Conservation (phyloP, 2,113 vertebrate species). For the Ageneiosus marmoratus region DNA sequence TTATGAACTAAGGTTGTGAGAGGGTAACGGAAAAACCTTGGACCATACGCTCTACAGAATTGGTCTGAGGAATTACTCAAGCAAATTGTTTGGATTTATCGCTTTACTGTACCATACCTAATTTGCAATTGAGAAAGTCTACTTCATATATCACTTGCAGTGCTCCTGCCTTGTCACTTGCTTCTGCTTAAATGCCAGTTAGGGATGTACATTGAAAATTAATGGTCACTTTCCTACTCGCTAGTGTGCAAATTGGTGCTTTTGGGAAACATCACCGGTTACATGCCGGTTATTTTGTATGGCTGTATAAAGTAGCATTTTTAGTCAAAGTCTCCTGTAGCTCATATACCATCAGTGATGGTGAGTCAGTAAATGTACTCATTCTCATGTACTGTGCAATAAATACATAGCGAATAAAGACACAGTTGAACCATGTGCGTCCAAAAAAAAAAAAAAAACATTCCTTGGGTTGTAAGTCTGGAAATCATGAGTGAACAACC, state of each 20-base stretch:
- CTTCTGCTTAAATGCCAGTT: not conserved
- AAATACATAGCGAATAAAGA: constrained; percentile 1
- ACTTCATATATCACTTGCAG: not conserved
- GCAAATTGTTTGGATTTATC: not conserved
- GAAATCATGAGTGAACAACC: constrained; percentile 76
- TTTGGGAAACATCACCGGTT: not conserved
- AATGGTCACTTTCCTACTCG: not conserved
- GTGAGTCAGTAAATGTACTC: constrained; percentile 3
- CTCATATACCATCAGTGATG: not conserved
- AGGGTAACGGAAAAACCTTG: not conserved
- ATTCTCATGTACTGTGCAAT: constrained; percentile 2
- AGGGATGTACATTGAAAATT: not conserved
- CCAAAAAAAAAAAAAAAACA: constrained; percentile 27
- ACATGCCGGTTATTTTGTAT: not conserved
- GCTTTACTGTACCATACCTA: not conserved
- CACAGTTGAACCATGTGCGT: not conserved
- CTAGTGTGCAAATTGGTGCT: not conserved
- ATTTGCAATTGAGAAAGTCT: not conserved
- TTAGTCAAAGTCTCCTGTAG: not conserved
- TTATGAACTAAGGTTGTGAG: not conserved
- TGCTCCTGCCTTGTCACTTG: not conserved
- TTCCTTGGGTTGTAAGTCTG: constrained; percentile 66
- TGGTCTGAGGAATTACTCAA: not conserved
- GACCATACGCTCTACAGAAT: not conserved
- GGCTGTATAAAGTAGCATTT: constrained; percentile 15